Conservation (phyloP, 37 sponge, comb jelly and placozoan genomes). For the Spongia lamella region DNA sequence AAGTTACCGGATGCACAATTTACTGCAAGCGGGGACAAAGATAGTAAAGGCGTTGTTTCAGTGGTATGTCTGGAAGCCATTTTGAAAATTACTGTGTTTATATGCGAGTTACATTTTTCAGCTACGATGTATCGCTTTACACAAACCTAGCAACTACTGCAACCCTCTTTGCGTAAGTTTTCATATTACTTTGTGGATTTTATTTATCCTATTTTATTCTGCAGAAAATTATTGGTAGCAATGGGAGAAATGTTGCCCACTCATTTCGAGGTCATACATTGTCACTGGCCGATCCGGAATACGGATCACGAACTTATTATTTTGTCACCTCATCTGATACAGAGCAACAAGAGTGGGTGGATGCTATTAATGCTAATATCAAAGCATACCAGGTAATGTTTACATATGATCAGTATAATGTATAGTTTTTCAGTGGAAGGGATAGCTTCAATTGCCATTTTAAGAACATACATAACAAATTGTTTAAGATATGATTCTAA, state of each 20-base stretch:
- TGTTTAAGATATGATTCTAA: no score
- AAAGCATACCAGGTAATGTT: conserved; percentile 41
- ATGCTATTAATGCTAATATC: conserved; percentile 50
- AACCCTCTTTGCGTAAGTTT: conserved; percentile 62
- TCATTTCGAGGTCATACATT: conserved; percentile 57
- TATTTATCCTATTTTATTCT: not conserved
- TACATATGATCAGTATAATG: not conserved
- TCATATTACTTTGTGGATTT: not conserved
- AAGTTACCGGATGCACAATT: conserved; percentile 49
- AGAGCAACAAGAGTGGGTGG: conserved; percentile 57
- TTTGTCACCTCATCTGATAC: conserved; percentile 61
- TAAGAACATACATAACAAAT: no score
- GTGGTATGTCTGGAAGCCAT: conserved; percentile 37
- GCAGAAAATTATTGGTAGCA: conserved; percentile 36
- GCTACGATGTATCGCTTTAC: conserved; percentile 59
- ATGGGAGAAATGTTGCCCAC: conserved; percentile 49
- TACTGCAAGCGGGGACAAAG: not conserved
- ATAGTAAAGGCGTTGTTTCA: conserved; percentile 28
- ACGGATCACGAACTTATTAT: conserved; percentile 63
- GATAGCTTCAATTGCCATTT: no score
- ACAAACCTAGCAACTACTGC: conserved; percentile 63
- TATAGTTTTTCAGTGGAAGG: no score
- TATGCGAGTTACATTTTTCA: not conserved
- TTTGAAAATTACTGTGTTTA: not conserved
- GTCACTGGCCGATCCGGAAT: conserved; percentile 42